Evolutionary conservation across 2,797 vertebrate genomes (phyloP), one percentile per base, ranked within the genome.

Genomic region (Notolepis coatsorum): DNA sequence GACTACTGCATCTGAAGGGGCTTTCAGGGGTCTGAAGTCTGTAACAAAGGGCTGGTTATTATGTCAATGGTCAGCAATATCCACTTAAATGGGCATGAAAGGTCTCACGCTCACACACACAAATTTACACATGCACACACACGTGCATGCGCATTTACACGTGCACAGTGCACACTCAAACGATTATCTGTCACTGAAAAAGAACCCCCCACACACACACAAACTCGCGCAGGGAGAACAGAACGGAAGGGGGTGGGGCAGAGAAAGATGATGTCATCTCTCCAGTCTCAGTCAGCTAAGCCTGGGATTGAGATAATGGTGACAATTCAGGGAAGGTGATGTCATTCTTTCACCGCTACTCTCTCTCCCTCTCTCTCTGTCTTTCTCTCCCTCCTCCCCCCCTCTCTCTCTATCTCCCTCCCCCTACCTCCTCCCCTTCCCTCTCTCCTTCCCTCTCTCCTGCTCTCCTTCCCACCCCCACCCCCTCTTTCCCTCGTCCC

Each of bases 301-400:
- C 88, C 48, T 57, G 68, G 79, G 88, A 79, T 86, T 88, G 86
- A 90, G 89, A 89, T 92, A 90, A 91, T 91, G 84, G 86, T 89
- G 88, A 92, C 88, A 88, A 90, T 90, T 89, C 85, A 83, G 87
- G 79, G 73, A 58, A 88, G 88, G 83, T 92, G 90, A 91, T 91
- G 91, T 92, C 91, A 91, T 90, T 84, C 82, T 88, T 84, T 68
- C 69, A 84, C 75, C 61, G 59, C 74, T 55, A 25, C 73, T 80
- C 68, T 76, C 47, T 23, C 76, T 18, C 72, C 75, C 53, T 56
- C 73, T 54, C 53, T 9, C 10, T 23, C 12, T n/a, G 2, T 13
- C 8, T 21, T 7, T 5, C 7, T 18, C 7, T 9, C 48, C 31
- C 28, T 6, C 15, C 28, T 27, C 30, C 18, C 9, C 5, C 10